Percentiles rank a stretch among this genome's conserved stretches.
phyloP scores from a whole-genome alignment of 2,113 vertebrate genomes.

The Danionella cerebrum region DNA sequence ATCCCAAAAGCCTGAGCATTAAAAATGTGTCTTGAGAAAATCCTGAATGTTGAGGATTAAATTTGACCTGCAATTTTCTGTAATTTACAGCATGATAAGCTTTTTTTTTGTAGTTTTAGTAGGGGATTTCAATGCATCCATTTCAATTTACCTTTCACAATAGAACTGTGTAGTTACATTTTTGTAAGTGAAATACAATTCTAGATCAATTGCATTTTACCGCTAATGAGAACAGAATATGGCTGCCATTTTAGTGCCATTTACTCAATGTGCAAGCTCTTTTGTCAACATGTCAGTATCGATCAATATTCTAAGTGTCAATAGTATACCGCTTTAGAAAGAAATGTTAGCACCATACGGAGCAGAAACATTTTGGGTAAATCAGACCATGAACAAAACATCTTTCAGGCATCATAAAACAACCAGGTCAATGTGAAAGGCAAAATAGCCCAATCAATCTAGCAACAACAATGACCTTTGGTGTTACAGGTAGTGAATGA shows the following conservation, averaged over 20 bases:
- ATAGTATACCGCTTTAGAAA: not conserved
- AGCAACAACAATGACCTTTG: constrained; percentile 15
- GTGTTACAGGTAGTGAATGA: constrained; percentile 14
- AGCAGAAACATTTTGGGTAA: not conserved
- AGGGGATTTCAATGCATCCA: not conserved
- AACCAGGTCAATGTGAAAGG: constrained; percentile 24
- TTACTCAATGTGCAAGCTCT: no score
- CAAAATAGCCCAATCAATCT: constrained; percentile 22
- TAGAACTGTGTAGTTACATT: no score
- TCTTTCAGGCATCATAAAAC: not conserved
- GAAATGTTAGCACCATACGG: not conserved
- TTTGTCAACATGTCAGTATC: no score
- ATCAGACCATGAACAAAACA: not conserved
- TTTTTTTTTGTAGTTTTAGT: not conserved
- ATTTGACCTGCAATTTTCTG: not conserved
- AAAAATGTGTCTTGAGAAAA: not conserved
- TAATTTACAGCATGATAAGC: not conserved
- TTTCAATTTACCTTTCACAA: no score
- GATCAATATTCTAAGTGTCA: no score
- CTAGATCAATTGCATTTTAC: no score
- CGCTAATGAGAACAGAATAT: no score
- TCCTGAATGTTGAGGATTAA: not conserved
- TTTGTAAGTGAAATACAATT: no score
- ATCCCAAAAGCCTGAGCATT: not conserved
- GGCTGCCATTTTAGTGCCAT: no score